These are phyloP conservation scores for Crocodylus rhombifer DNA, from an alignment of 2,797 vertebrate genomes.

Conservation along the genomic window DNA sequence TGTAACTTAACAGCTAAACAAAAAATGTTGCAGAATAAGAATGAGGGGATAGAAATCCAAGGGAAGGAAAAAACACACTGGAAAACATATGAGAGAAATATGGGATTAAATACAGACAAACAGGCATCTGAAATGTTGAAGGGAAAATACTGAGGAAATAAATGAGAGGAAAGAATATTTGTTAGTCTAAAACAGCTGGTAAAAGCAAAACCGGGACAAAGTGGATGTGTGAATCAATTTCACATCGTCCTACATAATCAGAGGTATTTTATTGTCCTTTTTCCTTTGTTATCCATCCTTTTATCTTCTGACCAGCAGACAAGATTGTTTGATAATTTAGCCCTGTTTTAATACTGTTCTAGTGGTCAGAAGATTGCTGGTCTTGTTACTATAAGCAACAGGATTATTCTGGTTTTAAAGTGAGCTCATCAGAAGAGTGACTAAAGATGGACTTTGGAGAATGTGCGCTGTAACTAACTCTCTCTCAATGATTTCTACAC, in stretches of 20 bases:
- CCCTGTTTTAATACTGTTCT: background rate
- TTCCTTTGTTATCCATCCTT: background rate
- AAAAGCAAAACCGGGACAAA: background rate
- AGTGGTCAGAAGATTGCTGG: background rate
- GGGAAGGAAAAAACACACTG: background rate
- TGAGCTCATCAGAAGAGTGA: background rate
- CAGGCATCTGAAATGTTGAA: background rate
- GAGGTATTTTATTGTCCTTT: background rate
- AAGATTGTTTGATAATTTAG: background rate
- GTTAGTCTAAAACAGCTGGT: background rate
- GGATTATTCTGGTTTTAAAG: background rate
- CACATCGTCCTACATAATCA: background rate
- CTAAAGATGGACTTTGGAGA: too few species aligned
- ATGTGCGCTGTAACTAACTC: accelerated
- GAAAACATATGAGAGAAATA: background rate
- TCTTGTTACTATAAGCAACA: background rate
- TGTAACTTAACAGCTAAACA: background rate
- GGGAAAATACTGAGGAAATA: background rate
- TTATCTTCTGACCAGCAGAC: background rate
- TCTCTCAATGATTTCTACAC: background rate
- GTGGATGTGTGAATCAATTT: background rate
- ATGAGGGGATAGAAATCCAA: background rate
- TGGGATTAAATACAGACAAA: background rate
- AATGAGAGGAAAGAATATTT: background rate
- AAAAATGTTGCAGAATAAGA: background rate